phyloP scores from a whole-genome alignment of 1,140 invertebrate genomes.

The Lepidurus packardi region DNA sequence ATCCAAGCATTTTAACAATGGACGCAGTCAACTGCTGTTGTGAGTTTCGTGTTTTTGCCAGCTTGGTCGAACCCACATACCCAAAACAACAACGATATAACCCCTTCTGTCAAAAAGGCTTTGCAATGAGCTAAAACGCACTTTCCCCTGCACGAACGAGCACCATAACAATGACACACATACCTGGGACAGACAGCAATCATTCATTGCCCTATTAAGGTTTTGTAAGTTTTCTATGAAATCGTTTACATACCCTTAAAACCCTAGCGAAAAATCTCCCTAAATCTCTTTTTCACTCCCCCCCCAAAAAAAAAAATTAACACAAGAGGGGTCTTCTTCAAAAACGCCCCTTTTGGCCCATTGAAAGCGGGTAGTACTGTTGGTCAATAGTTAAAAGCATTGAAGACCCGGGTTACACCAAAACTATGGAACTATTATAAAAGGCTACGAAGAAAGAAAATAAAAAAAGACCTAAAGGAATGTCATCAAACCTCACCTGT shows the following conservation, averaged over 20 bases:
- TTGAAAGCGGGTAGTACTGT: neutral
- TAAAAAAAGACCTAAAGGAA: neutral
- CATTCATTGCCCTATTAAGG: slow-evolving; percentile 13
- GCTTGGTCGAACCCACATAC: neutral
- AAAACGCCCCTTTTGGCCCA: no score
- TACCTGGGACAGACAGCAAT: slow-evolving; percentile 5
- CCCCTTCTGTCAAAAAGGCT: neutral
- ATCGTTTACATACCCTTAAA: no score
- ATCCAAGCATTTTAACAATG: no score
- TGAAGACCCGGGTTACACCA: neutral
- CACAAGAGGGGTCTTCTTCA: no score
- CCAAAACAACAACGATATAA: neutral
- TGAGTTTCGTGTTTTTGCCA: neutral
- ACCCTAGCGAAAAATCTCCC: no score
- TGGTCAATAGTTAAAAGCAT: neutral
- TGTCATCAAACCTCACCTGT: slow-evolving; percentile 8
- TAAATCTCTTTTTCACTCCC: no score
- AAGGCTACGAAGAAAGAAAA: neutral
- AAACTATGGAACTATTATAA: neutral
- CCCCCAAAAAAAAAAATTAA: no score
- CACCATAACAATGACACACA: neutral
- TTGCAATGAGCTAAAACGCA: neutral
- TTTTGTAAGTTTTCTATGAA: no score
- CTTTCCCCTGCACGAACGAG: neutral
- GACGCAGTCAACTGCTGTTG: neutral